Evolutionary conservation across 1,140 invertebrate species (phyloP).

Genomic region (Meloidogyne hapla): DNA sequence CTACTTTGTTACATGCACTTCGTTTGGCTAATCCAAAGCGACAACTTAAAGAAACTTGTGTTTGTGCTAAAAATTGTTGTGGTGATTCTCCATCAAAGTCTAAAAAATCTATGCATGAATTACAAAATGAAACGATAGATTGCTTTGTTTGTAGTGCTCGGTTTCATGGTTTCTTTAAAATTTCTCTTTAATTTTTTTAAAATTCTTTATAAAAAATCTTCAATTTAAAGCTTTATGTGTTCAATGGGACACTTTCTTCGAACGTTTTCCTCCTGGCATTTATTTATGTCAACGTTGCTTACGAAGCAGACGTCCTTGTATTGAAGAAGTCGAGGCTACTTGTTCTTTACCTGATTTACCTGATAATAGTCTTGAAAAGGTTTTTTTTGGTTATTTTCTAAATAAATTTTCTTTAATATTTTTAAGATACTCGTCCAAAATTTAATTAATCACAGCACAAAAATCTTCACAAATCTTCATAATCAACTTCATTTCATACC

Average conservation of each 20-base stretch:
- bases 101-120: background rate
- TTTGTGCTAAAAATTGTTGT: conserved; percentile 20
- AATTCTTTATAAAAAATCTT: background rate
- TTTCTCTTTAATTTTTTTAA: background rate
- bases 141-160: conserved; percentile 37
- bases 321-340: conserved; percentile 37
- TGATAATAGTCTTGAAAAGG: conserved; percentile 22
- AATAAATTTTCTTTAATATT: too few relatives aligned
- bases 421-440: conserved; percentile 33
- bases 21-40: conserved; percentile 24
- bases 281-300: conserved; percentile 44
- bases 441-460: conserved; percentile 28
- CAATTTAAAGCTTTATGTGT: conserved; percentile 41
- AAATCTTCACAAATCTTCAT: conserved; percentile 21
- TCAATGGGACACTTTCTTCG: conserved; percentile 40
- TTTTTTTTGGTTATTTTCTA: background rate
- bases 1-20: conserved; percentile 28
- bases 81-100: background rate
- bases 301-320: conserved; percentile 43
- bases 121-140: conserved; percentile 27
- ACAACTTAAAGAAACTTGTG: conserved; percentile 35
- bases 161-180: conserved; percentile 25
- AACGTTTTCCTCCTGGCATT: conserved; percentile 39
- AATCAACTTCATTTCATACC: conserved; percentile 29
- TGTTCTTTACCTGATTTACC: conserved; percentile 12